A percentile compares a stretch with the other conserved stretches of the same genome.
Conservation (phyloP, 2,797 vertebrate species). For the Ataeniobius toweri region DNA sequence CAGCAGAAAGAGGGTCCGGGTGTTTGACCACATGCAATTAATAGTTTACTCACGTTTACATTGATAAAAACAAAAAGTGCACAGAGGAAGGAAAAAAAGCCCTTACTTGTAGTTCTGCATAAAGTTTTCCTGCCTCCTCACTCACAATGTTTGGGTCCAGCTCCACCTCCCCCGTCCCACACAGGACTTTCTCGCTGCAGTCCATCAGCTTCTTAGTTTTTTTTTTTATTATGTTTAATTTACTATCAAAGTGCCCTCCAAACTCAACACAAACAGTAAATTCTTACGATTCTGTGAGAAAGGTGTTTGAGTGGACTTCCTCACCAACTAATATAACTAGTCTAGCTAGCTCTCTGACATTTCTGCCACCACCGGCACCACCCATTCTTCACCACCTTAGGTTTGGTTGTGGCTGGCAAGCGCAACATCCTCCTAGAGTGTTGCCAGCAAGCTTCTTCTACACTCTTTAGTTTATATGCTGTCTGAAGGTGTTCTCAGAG, state of each 20-base stretch:
- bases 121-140: slow-evolving; percentile 84
- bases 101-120: slow-evolving; percentile 83
- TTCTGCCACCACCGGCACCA: slow-evolving; percentile 39
- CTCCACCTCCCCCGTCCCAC: slow-evolving; percentile 77
- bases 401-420: slow-evolving; percentile 11
- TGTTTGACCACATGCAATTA: background rate
- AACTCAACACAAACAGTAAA: slow-evolving; percentile 3
- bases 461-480: slow-evolving; percentile 29
- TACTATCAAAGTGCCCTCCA: background rate
- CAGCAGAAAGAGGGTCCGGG: background rate
- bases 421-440: slow-evolving; percentile 19
- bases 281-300: background rate
- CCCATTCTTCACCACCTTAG: slow-evolving; percentile 39
- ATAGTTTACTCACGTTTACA: background rate
- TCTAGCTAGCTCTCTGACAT: slow-evolving; percentile 48
- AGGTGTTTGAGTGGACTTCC: slow-evolving; percentile 19
- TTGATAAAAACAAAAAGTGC: background rate
- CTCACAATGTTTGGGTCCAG: slow-evolving; percentile 83
- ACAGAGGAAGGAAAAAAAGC: background rate
- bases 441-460: slow-evolving; percentile 1
- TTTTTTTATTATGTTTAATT: background rate
- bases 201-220: slow-evolving; percentile 69
- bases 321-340: slow-evolving; percentile 41
- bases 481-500: slow-evolving; percentile 41
- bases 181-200: slow-evolving; percentile 74